Evolutionary conservation across 2,888 invertebrate species (phyloP), one percentile per base, ranked within the genome.

Genomic region (Macrophya annulata): DNA sequence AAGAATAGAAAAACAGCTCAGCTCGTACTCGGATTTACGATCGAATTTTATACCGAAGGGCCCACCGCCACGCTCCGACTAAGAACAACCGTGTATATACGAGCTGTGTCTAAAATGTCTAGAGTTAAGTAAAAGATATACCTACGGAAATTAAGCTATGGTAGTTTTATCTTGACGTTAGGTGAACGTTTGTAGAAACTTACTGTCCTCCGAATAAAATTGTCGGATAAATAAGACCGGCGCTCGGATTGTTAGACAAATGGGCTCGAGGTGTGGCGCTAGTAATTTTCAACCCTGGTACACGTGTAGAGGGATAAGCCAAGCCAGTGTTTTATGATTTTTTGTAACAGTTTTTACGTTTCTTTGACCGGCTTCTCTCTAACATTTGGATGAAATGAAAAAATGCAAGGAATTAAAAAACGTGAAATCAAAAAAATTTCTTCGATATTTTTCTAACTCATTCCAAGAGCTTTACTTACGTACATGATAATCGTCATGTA

Each of bases 21-120:
- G 65, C 62, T 17, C 9, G 71, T 37, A 31, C 3, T 31, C 21
- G 10, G 31, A 84, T 72, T 84, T 84, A 83, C 59, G 86, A 65
- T 62, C n/a, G 51, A 79, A 87, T 86, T 86, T 87, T 87, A 17
- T 85, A 37, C 37, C 31, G 37, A 43, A 40, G 31, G 72, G 81
- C 81, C 81, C 81, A 81, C 81, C 81, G 62, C 81, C 31, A 3
- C 31, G 31, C 31, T 81, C 62, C 43, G 81, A 21, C 40, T 21
- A 72, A 43, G 17, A 37, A 55, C n/a, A 40, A 3, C 55, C 45
- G 45, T 45, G 37, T 17, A 37, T n/a, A n/a, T 51, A 37, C 17
- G 37, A 48, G 77, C 17, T 55, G 31, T n/a, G 48, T 37, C 45
- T 17, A 55, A 62, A 74, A 43, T n/a, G 25, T 3, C 62, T 62